Evolutionary conservation across 64 coral and sea anemone genomes (phyloP), one percentile per base, ranked within the genome.

Genomic region (Actinia tenebrosa): DNA sequence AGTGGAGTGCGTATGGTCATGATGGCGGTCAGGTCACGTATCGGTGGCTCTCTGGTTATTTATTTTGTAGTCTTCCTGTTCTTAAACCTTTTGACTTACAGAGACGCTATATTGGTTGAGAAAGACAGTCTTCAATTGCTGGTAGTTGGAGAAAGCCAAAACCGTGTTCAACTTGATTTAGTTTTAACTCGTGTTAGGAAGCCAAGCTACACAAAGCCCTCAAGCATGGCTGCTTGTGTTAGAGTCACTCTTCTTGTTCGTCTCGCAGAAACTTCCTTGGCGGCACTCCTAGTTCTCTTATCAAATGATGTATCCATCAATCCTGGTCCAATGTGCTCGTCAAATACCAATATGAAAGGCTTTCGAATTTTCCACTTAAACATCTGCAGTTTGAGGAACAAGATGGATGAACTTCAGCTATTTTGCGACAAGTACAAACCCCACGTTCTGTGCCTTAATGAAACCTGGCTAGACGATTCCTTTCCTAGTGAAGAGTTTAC

Each of bases 381-480:
- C 62, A 87, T 94, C 15, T 53, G 84, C 53, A 89, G 92, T n/a
- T 22, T 83, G 23, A 86, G 92, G 7, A 80, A 94, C 43, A 89
- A 94, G 45, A 20, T 89, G 84, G 84, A 86, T 27, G 92, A 94
- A 44, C 77, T 94, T 23, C 84, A 88, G 46, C 37, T 94, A 8
- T 87, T 94, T 79, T 89, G 88, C 55, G 22, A 94, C 23, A 5
- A 89, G 52, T 82, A 89, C 87, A 93, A 89, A 62, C 87, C 91
- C 4, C 91, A 89, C 23, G 71, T 94, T 37, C 47, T 91, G 19
- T 64, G 89, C 2, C 7, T 94, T 46, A 91, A 88, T 45, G 89
- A 91, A 84, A 94, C 88, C 7, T 90, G 88, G 92, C 56, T 94
- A 5, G 92, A 94, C 22, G 92, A 90, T 37, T 88, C 88, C 19